Conservation (phyloP, 2,888 invertebrate genomes). For the Drosophila antonietae region DNA sequence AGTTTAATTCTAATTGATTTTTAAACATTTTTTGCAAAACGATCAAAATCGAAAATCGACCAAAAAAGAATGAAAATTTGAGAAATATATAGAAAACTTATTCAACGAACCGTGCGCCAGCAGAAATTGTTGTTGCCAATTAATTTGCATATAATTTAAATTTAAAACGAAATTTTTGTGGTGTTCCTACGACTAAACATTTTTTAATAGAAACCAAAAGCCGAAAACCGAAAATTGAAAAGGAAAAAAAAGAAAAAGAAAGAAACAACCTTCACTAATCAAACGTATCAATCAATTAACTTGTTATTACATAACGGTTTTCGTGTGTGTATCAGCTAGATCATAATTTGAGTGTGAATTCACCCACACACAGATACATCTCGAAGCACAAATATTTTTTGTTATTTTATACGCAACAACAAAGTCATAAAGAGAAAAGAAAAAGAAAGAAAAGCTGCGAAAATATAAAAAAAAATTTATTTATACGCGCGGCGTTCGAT, state of each 20-base stretch:
- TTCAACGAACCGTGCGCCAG: constrained; percentile 67
- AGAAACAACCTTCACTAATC: constrained; percentile 27
- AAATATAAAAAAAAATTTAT: constrained; percentile 38
- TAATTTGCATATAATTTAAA: constrained; percentile 27
- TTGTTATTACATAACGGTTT: constrained; percentile 52
- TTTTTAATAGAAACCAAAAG: background rate
- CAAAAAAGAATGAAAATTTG: background rate
- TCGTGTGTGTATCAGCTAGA: constrained; percentile 11
- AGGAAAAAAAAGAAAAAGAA: background rate
- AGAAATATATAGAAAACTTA: constrained; percentile 16
- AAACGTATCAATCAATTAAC: constrained; percentile 57
- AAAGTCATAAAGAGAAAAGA: constrained; percentile 25
- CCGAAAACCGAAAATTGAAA: background rate
- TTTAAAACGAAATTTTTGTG: constrained; percentile 40
- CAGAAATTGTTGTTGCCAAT: constrained; percentile 40
- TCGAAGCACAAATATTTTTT: background rate
- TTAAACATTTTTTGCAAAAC: constrained; percentile 19
- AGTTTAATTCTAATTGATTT: constrained; percentile 49
- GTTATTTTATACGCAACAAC: constrained; percentile 38
- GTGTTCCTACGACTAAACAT: constrained; percentile 52
- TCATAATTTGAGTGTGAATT: constrained; percentile 33
- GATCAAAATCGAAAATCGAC: constrained; percentile 43
- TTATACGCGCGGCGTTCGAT: constrained; percentile 54
- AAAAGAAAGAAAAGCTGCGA: background rate
- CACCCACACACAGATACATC: background rate